phyloP scores from a whole-genome alignment of 2,888 invertebrate species.

The Megaustenia siamemsis region DNA sequence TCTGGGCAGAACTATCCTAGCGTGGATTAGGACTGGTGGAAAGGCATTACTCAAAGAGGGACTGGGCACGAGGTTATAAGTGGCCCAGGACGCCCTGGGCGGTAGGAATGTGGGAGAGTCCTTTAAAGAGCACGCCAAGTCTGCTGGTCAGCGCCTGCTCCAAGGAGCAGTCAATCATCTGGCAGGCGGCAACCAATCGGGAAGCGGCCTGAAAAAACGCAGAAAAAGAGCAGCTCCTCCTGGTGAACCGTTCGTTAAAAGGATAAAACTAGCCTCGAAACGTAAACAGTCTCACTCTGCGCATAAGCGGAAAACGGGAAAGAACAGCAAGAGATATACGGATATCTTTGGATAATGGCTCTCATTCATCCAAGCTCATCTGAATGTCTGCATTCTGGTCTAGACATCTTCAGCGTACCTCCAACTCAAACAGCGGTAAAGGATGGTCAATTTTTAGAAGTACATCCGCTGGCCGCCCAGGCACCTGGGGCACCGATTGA shows the following conservation, averaged over 20 bases:
- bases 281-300: too few species aligned
- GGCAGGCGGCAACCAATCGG: neutral
- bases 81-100: conserved; percentile 18
- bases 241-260: neutral
- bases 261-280: neutral
- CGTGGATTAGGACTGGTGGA: conserved; percentile 21
- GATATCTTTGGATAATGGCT: neutral
- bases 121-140: neutral
- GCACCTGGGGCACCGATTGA: neutral
- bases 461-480: neutral
- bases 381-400: conserved; percentile 29
- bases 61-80: neutral
- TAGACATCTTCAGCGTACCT: conserved; percentile 49
- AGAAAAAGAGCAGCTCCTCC: neutral
- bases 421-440: conserved; percentile 44
- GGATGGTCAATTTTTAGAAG: neutral
- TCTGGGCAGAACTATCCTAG: conserved; percentile 17
- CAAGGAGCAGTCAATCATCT: neutral
- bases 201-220: neutral
- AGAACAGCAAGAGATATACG: neutral
- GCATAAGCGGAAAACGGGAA: neutral
- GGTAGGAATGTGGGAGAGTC: neutral
- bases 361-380: conserved; percentile 28
- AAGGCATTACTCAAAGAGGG: conserved; percentile 35
- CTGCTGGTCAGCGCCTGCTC: neutral